These are phyloP conservation scores for Eudyptes chrysolophus DNA, from an alignment of 2,113 vertebrate genomes.

Conservation along the genomic window DNA sequence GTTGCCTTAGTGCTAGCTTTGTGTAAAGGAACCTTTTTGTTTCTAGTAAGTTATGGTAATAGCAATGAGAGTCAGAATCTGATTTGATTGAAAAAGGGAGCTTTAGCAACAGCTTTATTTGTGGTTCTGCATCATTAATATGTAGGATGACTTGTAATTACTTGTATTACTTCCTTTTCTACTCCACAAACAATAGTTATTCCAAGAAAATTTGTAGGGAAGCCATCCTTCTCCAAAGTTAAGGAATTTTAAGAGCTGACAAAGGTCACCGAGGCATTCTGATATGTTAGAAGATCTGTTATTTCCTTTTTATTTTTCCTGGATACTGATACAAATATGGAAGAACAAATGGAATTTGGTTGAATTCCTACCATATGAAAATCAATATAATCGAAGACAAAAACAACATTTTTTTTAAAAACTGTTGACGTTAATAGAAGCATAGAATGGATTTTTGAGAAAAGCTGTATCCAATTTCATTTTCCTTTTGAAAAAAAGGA, in stretches of 20 bases:
- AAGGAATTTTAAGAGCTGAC: neutral
- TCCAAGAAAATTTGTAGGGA: neutral
- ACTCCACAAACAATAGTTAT: neutral
- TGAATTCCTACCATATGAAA: neutral
- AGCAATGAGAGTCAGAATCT: neutral
- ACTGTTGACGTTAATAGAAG: neutral
- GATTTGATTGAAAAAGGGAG: neutral
- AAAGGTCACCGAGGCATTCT: neutral
- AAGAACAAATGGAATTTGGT: neutral
- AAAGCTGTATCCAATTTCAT: neutral
- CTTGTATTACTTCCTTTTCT: neutral
- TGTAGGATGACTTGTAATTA: neutral
- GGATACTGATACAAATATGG: neutral
- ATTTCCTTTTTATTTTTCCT: neutral
- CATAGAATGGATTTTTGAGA: neutral
- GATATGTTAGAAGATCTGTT: neutral
- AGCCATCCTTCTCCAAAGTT: neutral
- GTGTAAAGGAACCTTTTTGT: slow-evolving; percentile 4
- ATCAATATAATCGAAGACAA: neutral
- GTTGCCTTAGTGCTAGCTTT: neutral
- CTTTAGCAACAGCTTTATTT: neutral
- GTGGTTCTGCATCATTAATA: neutral
- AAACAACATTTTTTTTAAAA: neutral
- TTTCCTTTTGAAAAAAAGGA: neutral
- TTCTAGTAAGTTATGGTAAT: slow-evolving; percentile 27